Percentiles rank a stretch among this genome's conserved stretches.
These are phyloP conservation scores for Phyto melanocephala DNA, from an alignment of 2,888 invertebrate species.

Conservation along the genomic window DNA sequence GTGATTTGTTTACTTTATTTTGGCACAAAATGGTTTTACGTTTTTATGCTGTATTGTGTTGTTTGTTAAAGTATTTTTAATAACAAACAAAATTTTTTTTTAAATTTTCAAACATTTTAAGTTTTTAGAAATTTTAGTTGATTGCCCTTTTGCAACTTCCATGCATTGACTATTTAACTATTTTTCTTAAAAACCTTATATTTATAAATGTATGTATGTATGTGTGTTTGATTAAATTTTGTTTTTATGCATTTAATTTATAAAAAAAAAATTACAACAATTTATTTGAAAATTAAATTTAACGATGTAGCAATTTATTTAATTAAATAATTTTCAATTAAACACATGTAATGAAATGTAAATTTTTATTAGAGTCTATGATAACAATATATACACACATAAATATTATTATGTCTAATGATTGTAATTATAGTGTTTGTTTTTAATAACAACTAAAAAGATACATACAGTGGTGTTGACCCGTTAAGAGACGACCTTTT, in stretches of 20 bases:
- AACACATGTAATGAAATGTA: slow-evolving; percentile 50
- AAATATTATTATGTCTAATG: slow-evolving; percentile 38
- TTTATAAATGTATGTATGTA: too few relatives aligned
- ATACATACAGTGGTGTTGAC: slow-evolving; percentile 4
- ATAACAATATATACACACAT: slow-evolving; percentile 13
- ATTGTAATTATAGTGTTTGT: slow-evolving; percentile 41
- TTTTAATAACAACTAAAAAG: neutral
- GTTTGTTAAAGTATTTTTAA: too few relatives aligned
- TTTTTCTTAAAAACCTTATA: neutral
- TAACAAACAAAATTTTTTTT: neutral
- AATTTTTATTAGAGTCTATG: slow-evolving; percentile 35
- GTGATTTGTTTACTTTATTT: neutral
- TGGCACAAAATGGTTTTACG: neutral
- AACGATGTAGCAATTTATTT: slow-evolving; percentile 51
- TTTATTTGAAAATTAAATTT: slow-evolving; percentile 58
- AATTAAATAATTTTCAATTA: slow-evolving; percentile 62
- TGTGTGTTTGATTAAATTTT: neutral
- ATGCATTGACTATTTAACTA: slow-evolving; percentile 1
- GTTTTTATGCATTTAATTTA: slow-evolving; percentile 11
- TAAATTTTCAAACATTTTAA: neutral
- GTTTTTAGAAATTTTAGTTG: neutral
- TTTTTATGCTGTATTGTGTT: neutral
- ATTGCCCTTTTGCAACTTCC: neutral
- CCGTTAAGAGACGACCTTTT: neutral
- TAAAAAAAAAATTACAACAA: slow-evolving; percentile 37